Percentiles rank a stretch among this genome's conserved stretches.
These are phyloP conservation scores for Craterocephalus amniculus DNA, from an alignment of 2,797 vertebrate species.

Conservation along the genomic window DNA sequence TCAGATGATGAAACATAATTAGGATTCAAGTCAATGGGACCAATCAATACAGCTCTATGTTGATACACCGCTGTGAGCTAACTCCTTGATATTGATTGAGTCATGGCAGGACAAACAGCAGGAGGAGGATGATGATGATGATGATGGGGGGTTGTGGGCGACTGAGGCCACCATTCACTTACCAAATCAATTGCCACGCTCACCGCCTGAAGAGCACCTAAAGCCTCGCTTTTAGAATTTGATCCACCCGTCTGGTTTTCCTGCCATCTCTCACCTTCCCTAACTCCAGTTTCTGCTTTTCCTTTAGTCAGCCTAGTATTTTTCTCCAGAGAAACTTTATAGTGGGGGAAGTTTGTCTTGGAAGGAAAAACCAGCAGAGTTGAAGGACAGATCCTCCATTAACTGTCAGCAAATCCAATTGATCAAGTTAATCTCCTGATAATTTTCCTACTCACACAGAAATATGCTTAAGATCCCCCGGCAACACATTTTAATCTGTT, in stretches of 20 bases:
- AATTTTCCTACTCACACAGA: slow-evolving; percentile 18
- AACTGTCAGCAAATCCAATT: slow-evolving; percentile 49
- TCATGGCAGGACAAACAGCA: slow-evolving; percentile 48
- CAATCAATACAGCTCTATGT: slow-evolving; percentile 54
- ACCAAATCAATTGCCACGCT: slow-evolving; percentile 73
- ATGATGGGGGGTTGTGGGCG: slow-evolving; percentile 21
- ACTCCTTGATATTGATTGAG: slow-evolving; percentile 56
- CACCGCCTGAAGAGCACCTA: slow-evolving; percentile 44
- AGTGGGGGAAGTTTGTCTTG: slow-evolving; percentile 44
- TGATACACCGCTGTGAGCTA: slow-evolving; percentile 40
- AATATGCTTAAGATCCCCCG: slow-evolving; percentile 18
- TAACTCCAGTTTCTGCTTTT: slow-evolving; percentile 28
- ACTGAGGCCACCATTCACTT: slow-evolving; percentile 37
- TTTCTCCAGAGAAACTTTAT: slow-evolving; percentile 33
- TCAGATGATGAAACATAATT: slow-evolving; percentile 60
- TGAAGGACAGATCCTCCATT: slow-evolving; percentile 35
- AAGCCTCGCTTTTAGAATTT: slow-evolving; percentile 51
- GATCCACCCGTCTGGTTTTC: slow-evolving; percentile 51
- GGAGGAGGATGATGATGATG: slow-evolving; percentile 22
- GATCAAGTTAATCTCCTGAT: slow-evolving; percentile 38
- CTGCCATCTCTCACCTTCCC: slow-evolving; percentile 13
- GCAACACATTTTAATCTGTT: slow-evolving; percentile 38
- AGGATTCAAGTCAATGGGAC: slow-evolving; percentile 61
- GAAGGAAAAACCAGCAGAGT: slow-evolving; percentile 43
- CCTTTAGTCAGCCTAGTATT: slow-evolving; percentile 27